A percentile compares a stretch with the other conserved stretches of the same genome.
phyloP scores from a whole-genome alignment of 2,888 invertebrate genomes.

The Caenorhabditis sp. region DNA sequence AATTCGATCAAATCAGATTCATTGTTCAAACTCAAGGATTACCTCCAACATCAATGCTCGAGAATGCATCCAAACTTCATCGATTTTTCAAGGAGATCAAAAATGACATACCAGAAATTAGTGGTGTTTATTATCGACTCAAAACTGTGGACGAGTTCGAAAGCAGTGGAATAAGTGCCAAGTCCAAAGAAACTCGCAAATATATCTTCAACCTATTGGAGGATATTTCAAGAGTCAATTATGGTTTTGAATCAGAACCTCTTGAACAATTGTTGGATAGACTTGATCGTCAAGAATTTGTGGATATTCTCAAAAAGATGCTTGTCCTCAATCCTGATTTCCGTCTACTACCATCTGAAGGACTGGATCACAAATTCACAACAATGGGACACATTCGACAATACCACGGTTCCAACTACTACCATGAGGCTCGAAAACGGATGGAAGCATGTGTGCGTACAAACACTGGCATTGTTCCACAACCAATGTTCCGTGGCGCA shows the following conservation, averaged over 20 bases:
- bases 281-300: constrained; percentile 94
- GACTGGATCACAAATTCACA: constrained; percentile 67
- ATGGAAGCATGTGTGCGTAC: constrained; percentile 62
- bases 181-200: constrained; percentile 98
- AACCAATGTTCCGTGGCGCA: constrained; percentile 29
- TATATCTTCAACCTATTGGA: constrained; percentile 99
- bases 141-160: constrained; percentile 99
- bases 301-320: constrained; percentile 96
- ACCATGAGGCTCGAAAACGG: constrained; percentile 44
- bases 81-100: constrained; percentile 81
- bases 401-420: constrained; percentile 34
- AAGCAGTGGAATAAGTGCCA: constrained; percentile 88
- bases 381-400: constrained; percentile 62
- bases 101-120: constrained; percentile 20
- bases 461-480: constrained; percentile 7
- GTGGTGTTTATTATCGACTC: constrained; percentile 71
- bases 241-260: constrained; percentile 77
- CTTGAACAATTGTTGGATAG: constrained; percentile 95
- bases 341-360: constrained; percentile 82
- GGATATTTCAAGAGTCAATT: constrained; percentile 79
- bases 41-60: constrained; percentile 96
- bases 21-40: constrained; percentile 95
- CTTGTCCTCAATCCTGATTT: constrained; percentile 96
- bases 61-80: constrained; percentile 94
- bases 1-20: constrained; percentile 82